Base-by-base conservation (phyloP, 2,113 vertebrate species). In the Seriola aureovittata region DNA sequence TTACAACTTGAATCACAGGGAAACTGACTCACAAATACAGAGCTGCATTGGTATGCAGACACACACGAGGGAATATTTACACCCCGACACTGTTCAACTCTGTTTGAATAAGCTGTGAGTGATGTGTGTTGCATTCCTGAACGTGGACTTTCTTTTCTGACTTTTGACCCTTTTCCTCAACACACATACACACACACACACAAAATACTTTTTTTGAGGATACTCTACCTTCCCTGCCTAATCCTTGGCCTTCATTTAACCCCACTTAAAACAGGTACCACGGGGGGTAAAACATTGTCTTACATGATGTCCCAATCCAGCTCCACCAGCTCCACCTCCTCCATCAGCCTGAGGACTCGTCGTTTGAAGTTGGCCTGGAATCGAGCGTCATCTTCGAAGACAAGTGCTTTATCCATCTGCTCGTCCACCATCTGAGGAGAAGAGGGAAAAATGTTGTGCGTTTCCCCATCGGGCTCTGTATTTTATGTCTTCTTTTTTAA, bases 221-320 rank as follows among this genome's bases (percentile, higher is more conserved):
- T n/a, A 34, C 29, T 23, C 17, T 23, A 17, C 12, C 29, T 17
- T 40, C 62, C 4, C 57, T 8, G 2, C 36, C 54, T 67, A 25
- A 68, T 62, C 1, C 25, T 46, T 9, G 13, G 1, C 42, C 29
- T 59, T 58, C 12, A 19, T 13, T 13, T 21, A n/a, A 50, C 14
- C 17, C 19, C 3, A 32, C 17, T 12, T n/a, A 64, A 57, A 79
- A 78, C 19, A 57, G 23, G 1, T 70, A 50, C 8, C 34, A 34
- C 0, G 9, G 8, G 8, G 4, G 57, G 4, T 25, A 52, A 70
- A 58, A 25, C 4, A 5, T 4, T 3, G 11, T 71, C 95, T 91
- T 94, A 99, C 98, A 99, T 98, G 67, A 99, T 94, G 88, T 99
- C 98, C 98, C 98, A 99, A 21, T 97, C 95, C 46, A 95, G 93